Evolutionary conservation across 2,888 invertebrate species (phyloP), one percentile per base, ranked within the genome.

Genomic region (Girardia tigrina): DNA sequence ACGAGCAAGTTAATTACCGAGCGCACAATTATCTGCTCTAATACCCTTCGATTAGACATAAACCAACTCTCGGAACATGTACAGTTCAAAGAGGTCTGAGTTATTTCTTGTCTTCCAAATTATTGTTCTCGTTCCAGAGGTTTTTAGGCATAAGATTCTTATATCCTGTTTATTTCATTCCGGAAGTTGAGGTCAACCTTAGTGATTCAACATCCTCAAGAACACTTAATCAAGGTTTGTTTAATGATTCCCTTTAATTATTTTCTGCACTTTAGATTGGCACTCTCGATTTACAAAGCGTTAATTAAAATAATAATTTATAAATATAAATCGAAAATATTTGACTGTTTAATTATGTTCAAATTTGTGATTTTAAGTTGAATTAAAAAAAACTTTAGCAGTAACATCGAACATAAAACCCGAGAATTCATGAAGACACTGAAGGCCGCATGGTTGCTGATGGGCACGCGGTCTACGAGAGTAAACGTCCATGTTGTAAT

Each of bases 101-200:
- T 72, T 4, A 29, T 42, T 14, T 71, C 42, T 14, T 20, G 27
- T 78, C 23, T 23, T 29, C 20, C 71, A 20, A 29, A 28, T 74
- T 36, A 42, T 74, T 23, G 42, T 72, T 20, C 6, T 77, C n/a
- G 14, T 76, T 74, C 36, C 79, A 84, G 83, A 80, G 85, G 77
- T 83, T 83, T 70, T 76, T 85, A 20, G 85, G 85, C 2, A 79
- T 85, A n/a, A 79, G 85, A 29, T 86, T 85, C 79, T 79, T 86
- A 71, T 86, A 80, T 79, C 86, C 86, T 26, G 85, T 85, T 0
- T 85, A 85, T 77, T 84, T 81, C 77, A 84, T 86, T 69, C 85
- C 85, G 20, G 85, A 86, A 79, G 82, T 83, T 16, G 83, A 83
- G 77, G 80, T 83, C 27, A 81, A 79, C 1, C 81, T 82, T 0